Conservation (phyloP, 2,888 invertebrate species). For the Argynnis bischoffii region DNA sequence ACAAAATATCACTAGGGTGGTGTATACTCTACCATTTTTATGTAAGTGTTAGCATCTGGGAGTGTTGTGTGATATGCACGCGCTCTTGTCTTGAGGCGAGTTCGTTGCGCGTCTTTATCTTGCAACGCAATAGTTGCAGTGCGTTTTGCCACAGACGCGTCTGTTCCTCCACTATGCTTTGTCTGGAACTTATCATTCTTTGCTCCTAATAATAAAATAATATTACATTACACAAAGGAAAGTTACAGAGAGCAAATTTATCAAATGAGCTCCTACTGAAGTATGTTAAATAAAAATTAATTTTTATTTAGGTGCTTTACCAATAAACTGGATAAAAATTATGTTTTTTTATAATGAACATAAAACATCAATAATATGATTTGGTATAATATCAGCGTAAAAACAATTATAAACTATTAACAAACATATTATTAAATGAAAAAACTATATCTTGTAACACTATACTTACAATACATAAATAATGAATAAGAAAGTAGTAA, state of each 20-base stretch:
- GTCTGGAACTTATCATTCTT: conserved; percentile 70
- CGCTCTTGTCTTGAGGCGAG: conserved; percentile 78
- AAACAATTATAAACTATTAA: too few relatives aligned
- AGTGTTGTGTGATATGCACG: conserved; percentile 83
- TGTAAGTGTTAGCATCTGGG: conserved; percentile 84
- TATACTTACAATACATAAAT: too few relatives aligned
- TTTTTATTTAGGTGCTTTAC: too few relatives aligned
- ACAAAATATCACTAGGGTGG: too few relatives aligned
- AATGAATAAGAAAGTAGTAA: too few relatives aligned
- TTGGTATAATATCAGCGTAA: too few relatives aligned
- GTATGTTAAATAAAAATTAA: too few relatives aligned
- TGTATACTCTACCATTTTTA: conserved; percentile 41
- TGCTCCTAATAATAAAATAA: conserved; percentile 61
- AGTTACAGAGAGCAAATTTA: not conserved
- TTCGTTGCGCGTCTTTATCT: conserved; percentile 78
- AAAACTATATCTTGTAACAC: too few relatives aligned
- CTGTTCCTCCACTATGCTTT: conserved; percentile 75
- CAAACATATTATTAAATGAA: too few relatives aligned
- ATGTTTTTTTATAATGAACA: too few relatives aligned
- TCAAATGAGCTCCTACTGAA: not conserved
- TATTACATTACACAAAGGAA: conserved; percentile 19
- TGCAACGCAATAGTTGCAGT: conserved; percentile 78
- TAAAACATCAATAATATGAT: too few relatives aligned
- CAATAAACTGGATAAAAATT: too few relatives aligned
- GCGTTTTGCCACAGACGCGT: conserved; percentile 70